Evolutionary conservation across 1,140 invertebrate genomes (phyloP).

Genomic region (Bombus waltoni): DNA sequence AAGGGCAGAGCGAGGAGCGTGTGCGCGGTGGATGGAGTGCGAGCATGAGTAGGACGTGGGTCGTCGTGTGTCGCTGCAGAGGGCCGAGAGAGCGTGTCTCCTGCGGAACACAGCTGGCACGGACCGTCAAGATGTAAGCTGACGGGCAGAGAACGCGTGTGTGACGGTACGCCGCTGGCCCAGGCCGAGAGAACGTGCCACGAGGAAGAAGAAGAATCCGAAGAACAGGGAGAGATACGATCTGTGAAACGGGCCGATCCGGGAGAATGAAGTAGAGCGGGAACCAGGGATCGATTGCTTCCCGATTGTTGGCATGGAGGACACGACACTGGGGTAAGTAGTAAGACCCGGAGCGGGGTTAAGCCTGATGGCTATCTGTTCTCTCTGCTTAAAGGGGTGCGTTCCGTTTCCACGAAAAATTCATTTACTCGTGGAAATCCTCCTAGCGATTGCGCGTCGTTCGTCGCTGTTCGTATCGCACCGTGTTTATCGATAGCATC

Average conservation of each 20-base stretch:
- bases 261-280: slow-evolving; percentile 62
- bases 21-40: slow-evolving; percentile 39
- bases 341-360: background rate
- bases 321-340: slow-evolving; percentile 62
- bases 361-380: background rate
- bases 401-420: background rate
- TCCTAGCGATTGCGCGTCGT: too few relatives aligned
- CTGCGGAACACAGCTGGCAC: slow-evolving; percentile 52
- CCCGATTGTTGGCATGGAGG: slow-evolving; percentile 65
- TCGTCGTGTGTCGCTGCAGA: slow-evolving; percentile 52
- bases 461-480: background rate
- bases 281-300: slow-evolving; percentile 64
- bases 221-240: background rate
- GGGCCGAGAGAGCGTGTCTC: slow-evolving; percentile 61
- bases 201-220: background rate
- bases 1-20: slow-evolving; percentile 33
- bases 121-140: slow-evolving; percentile 64
- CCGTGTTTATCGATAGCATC: background rate
- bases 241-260: slow-evolving; percentile 12
- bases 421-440: too few relatives aligned
- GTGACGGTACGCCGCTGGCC: slow-evolving; percentile 47
- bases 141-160: slow-evolving; percentile 26
- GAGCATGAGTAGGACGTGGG: slow-evolving; percentile 57
- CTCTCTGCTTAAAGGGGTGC: slow-evolving; percentile 1
- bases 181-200: slow-evolving; percentile 31